Conservation (phyloP, 2,888 invertebrate genomes). For the Dynastes grantii region DNA sequence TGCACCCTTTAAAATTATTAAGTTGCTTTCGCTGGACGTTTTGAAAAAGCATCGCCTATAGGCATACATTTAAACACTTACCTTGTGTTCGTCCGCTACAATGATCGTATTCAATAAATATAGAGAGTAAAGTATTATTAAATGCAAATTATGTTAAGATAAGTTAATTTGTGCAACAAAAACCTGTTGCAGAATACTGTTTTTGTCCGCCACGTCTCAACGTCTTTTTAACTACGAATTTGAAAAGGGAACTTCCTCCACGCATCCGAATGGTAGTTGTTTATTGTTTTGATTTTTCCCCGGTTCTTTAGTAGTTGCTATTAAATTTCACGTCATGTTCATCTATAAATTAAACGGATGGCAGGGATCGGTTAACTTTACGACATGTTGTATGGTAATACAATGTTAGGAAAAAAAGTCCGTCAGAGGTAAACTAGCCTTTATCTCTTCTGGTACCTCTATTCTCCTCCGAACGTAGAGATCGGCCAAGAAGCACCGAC, state of each 20-base stretch:
- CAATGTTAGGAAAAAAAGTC: constrained; percentile 39
- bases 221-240: neutral
- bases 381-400: constrained; percentile 51
- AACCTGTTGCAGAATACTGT: too few species aligned
- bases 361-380: constrained; percentile 46
- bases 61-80: too few species aligned
- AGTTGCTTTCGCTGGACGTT: too few species aligned
- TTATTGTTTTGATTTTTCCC: constrained; percentile 38
- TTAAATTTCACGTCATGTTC: constrained; percentile 50
- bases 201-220: too few species aligned
- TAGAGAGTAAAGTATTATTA: too few species aligned
- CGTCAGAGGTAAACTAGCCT: constrained; percentile 37
- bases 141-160: too few species aligned
- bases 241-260: neutral
- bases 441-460: constrained; percentile 42
- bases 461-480: constrained; percentile 24
- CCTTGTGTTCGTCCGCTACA: too few species aligned
- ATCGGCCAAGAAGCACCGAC: constrained; percentile 49
- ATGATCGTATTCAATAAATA: too few species aligned
- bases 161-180: too few species aligned
- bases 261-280: constrained; percentile 16
- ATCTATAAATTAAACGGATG: constrained; percentile 45
- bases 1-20: too few species aligned
- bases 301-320: constrained; percentile 22
- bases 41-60: too few species aligned